These are phyloP conservation scores for Eudasyphora cyanicolor DNA, from an alignment of 2,888 invertebrate genomes.

Conservation along the genomic window DNA sequence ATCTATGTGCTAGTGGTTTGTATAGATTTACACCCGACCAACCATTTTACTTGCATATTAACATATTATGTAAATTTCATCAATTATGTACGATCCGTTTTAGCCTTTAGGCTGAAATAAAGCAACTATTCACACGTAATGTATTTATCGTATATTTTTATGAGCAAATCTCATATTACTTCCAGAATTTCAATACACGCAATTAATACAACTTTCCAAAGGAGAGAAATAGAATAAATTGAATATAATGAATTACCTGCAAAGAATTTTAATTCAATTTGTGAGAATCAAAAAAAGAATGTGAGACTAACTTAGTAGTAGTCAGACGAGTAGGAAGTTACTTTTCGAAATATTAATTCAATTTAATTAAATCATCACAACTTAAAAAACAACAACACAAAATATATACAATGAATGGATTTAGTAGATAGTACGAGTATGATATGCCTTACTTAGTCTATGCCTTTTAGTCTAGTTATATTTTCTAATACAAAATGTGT, in stretches of 20 bases:
- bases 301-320: background rate
- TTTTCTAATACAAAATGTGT: too few relatives aligned
- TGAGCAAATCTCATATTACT: background rate
- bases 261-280: background rate
- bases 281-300: background rate
- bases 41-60: too few relatives aligned
- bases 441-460: too few relatives aligned
- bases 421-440: too few relatives aligned
- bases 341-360: background rate
- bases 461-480: too few relatives aligned
- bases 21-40: too few relatives aligned
- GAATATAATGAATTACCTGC: background rate
- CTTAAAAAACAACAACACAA: background rate
- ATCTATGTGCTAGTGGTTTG: too few relatives aligned
- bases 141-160: too few relatives aligned
- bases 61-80: too few relatives aligned
- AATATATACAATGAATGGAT: background rate
- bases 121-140: background rate
- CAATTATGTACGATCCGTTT: background rate
- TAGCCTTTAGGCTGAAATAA: background rate
- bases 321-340: slow-evolving; percentile 8
- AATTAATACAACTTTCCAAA: slow-evolving; percentile 4
- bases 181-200: background rate
- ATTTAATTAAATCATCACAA: background rate
- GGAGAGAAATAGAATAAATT: background rate